Base-by-base conservation (phyloP, 2,888 invertebrate species). In the Platynereis dumerilii region DNA sequence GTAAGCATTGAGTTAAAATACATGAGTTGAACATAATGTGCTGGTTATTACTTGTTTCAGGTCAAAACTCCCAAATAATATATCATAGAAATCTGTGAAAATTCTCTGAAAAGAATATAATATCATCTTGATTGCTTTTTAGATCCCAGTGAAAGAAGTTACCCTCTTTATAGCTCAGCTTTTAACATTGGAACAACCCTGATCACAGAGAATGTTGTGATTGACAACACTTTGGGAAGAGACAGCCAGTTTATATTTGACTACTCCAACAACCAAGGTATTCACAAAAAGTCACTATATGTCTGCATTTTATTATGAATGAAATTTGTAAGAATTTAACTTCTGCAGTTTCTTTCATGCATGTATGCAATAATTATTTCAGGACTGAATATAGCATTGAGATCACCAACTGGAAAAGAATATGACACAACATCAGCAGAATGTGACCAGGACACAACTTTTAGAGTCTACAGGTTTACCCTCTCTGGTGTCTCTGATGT, bases 181-280 rank as follows among this genome's bases (percentile, higher is more conserved):
- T 12, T 10, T 17, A 42, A 10, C 42, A 42, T 42, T 10, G 42
- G 42, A 42, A 42, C 12, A 42, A 17, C 10, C 12, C 10, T 17
- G 10, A 17, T 42, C 42, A 42, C 17, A 17, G 10, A 10, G 17
- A 42, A 10, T 17, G 88, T 88, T 74, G 85, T 86, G 68, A 74
- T 88, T 65, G 88, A 88, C 67, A 83, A 86, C 1, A 84, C 84
- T 57, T 82, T 88, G 76, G 80, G 79, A 1, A 71, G 72, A 28
- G 73, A 76, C 63, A 76, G 77, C 10, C 60, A 67, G 59, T 55
- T 69, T 34, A 54, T 56, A 17, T 63, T 69, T 56, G 68, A 65
- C 42, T 58, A 67, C 44, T 39, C 34, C 45, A 39, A 34, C 12
- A n/a, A n/a, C n/a, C n/a, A n/a, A n/a, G n/a, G n/a, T n/a, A n/a